Base-by-base conservation (phyloP, 30 jellyfish, hydroid and myxozoan species). In the Clytia hemisphaerica region DNA sequence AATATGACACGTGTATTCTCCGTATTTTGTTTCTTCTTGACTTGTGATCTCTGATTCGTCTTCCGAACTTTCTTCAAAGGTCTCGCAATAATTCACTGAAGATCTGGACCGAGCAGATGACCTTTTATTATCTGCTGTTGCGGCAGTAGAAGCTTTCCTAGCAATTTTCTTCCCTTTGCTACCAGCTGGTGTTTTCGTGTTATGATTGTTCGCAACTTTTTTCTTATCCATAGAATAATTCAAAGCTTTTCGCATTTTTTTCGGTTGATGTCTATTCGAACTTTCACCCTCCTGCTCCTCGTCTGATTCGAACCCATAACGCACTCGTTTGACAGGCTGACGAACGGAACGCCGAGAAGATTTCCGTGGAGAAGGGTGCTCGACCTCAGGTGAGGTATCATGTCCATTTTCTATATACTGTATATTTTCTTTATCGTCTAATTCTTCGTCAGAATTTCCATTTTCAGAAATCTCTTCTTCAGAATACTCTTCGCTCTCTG, bases 381-480 rank as follows among this genome's bases (percentile, higher is more conserved):
- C n/a, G n/a, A n/a, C n/a, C n/a, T n/a, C n/a, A n/a, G n/a, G n/a
- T n/a, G n/a, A n/a, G n/a, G n/a, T n/a, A n/a, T n/a, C n/a, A n/a
- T n/a, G n/a, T n/a, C n/a, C n/a, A n/a, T n/a, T n/a, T n/a, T n/a
- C n/a, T n/a, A n/a, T n/a, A n/a, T n/a, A n/a, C n/a, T n/a, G n/a
- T n/a, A n/a, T n/a, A n/a, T n/a, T n/a, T n/a, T n/a, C 37, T 60
- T 44, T 34, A 57, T 18, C 75, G 58, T 18, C 76, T 65, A 60
- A 4, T 44, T 9, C 76, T 18, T 28, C 63, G 53, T 28, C 6
- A 18, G 19, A 55, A 12, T 55, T 55, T n/a, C n/a, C n/a, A 26
- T 34, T 72, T 45, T 33, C 58, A 10, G 37, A 30, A 40, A 51
- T 77, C 33, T 77, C 90, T 19, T 64, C 67, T 53, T 77, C 90